Conservation (phyloP, 2,888 invertebrate species). For the Matsumyia berberina region DNA sequence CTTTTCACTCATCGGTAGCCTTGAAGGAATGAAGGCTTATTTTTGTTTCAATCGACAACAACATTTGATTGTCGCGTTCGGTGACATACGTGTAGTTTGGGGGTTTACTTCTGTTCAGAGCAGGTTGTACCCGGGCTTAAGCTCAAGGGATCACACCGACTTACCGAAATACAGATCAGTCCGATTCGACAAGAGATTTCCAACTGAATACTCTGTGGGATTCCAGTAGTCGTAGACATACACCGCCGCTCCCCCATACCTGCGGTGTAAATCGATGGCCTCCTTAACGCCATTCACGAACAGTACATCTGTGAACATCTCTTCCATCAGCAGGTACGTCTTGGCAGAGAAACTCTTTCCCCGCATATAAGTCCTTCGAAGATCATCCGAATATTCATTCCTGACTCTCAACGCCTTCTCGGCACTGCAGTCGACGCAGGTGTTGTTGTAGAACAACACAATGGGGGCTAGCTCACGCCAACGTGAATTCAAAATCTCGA, state of each 20-base stretch:
- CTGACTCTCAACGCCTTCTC: constrained; percentile 88
- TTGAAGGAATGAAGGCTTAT: too few species aligned
- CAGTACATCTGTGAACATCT: constrained; percentile 88
- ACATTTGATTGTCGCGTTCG: too few species aligned
- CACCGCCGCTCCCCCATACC: constrained; percentile 86
- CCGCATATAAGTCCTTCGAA: constrained; percentile 76
- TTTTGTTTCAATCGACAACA: too few species aligned
- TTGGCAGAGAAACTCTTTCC: constrained; percentile 83
- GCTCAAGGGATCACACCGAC: too few species aligned
- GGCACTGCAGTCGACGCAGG: constrained; percentile 84
- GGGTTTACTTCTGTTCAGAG: too few species aligned
- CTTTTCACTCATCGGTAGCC: too few species aligned
- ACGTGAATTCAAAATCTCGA: constrained; percentile 86
- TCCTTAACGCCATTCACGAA: constrained; percentile 87
- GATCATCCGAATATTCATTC: constrained; percentile 83
- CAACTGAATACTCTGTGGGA: constrained; percentile 86
- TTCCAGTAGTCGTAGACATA: constrained; percentile 88
- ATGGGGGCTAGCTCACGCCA: constrained; percentile 85
- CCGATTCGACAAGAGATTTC: constrained; percentile 85
- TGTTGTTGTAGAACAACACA: constrained; percentile 85
- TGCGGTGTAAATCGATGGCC: constrained; percentile 87
- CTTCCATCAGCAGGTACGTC: constrained; percentile 82
- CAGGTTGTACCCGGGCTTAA: too few species aligned
- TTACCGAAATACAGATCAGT: constrained; percentile 85
- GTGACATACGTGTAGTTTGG: too few species aligned